Percentiles rank a stretch among this genome's conserved stretches.
These are phyloP conservation scores for Asobara japonica DNA, from an alignment of 1,140 invertebrate species.

Conservation along the genomic window DNA sequence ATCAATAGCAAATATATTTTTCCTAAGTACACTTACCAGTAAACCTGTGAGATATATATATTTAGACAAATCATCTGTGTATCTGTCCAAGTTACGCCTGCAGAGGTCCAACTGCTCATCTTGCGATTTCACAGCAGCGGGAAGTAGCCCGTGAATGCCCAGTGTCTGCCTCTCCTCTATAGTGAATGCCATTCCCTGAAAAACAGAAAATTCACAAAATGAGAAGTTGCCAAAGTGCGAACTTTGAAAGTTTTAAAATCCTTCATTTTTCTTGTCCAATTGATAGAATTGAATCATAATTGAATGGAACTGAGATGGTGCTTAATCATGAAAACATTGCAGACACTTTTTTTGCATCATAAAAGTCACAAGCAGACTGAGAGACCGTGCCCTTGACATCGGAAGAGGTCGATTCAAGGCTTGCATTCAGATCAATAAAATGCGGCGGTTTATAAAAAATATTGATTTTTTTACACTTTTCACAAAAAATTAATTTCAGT, in stretches of 20 bases:
- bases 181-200: constrained; percentile 85
- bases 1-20: neutral
- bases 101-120: constrained; percentile 85
- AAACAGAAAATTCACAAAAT: constrained; percentile 21
- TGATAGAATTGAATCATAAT: neutral
- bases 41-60: constrained; percentile 82
- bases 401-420: neutral
- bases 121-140: constrained; percentile 81
- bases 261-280: neutral
- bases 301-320: too few species aligned
- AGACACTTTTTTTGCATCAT: neutral
- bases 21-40: constrained; percentile 67
- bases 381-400: neutral
- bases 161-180: constrained; percentile 84
- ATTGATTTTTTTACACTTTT: too few species aligned
- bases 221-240: neutral
- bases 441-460: too few species aligned
- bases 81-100: constrained; percentile 75
- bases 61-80: constrained; percentile 80
- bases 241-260: neutral
- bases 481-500: too few species aligned
- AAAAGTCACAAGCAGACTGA: neutral
- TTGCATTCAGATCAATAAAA: neutral
- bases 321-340: neutral
- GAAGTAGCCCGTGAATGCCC: constrained; percentile 86